Percentiles rank a stretch among this genome's conserved stretches.
These are phyloP conservation scores for Sycophila sp. DNA, from an alignment of 1,140 invertebrate genomes.

Conservation along the genomic window DNA sequence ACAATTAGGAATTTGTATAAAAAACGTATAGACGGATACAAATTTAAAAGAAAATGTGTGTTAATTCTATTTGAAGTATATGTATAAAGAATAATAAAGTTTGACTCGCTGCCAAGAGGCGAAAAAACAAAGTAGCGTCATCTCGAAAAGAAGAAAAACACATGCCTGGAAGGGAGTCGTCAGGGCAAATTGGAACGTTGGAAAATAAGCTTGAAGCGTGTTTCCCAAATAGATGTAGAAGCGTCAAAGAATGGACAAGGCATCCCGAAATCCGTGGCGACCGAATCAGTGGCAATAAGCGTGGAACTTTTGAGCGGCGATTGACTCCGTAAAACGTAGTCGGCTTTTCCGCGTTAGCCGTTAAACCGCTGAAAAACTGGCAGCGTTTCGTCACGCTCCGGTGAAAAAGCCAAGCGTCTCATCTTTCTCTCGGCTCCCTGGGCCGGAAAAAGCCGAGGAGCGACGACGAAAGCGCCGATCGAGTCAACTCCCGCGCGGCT, in stretches of 20 bases:
- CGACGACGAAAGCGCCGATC: no score
- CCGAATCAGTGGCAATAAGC: slow-evolving; percentile 28
- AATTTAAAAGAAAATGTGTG: no score
- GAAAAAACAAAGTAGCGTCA: no score
- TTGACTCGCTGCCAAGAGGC: no score
- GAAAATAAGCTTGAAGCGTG: slow-evolving; percentile 22
- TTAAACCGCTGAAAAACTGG: slow-evolving; percentile 29
- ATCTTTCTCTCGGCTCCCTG: not conserved
- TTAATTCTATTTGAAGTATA: no score
- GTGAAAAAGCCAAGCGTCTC: no score
- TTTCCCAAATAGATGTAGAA: slow-evolving; percentile 21
- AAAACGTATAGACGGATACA: no score
- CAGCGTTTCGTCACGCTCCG: no score
- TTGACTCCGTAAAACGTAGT: slow-evolving; percentile 9
- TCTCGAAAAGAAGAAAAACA: no score
- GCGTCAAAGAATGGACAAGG: slow-evolving; percentile 19
- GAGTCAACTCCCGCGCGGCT: not conserved
- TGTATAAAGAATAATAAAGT: no score
- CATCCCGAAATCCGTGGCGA: slow-evolving; percentile 10
- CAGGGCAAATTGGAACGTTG: slow-evolving; percentile 2
- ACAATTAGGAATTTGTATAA: no score
- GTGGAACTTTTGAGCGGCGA: slow-evolving; percentile 15
- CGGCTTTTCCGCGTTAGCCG: slow-evolving; percentile 26
- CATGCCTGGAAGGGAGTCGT: no score
- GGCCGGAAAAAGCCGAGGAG: not conserved